Conservation (phyloP, 2,113 vertebrate species). For the Pedetes capensis region DNA sequence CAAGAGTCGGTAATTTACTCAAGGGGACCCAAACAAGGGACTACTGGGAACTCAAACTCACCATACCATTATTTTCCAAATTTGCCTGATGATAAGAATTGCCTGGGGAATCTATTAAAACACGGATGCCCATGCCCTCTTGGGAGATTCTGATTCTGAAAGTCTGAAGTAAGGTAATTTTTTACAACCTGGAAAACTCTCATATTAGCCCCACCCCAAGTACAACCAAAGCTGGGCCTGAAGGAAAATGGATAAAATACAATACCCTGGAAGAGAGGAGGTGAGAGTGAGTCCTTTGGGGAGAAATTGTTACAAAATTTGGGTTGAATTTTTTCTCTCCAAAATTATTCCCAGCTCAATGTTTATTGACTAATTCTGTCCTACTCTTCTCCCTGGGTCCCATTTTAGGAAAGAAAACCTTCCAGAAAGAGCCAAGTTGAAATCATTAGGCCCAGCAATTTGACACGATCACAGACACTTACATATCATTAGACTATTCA, state of each 20-base stretch:
- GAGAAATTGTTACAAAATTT: not conserved
- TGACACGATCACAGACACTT: not conserved
- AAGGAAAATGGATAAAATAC: not conserved
- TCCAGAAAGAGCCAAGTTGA: slow-evolving; percentile 5
- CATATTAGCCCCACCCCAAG: not conserved
- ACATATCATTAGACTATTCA: slow-evolving; percentile 23
- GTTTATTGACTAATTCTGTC: not conserved
- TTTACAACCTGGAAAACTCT: not conserved
- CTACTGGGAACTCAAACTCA: not conserved
- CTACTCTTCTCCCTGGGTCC: not conserved
- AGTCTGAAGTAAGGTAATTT: not conserved
- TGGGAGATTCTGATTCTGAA: not conserved
- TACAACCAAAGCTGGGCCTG: not conserved
- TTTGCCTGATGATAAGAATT: not conserved
- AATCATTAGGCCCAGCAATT: slow-evolving; percentile 23
- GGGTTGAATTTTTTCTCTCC: not conserved
- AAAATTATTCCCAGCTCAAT: not conserved
- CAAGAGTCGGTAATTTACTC: not conserved
- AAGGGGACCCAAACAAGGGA: not conserved
- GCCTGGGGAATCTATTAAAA: not conserved
- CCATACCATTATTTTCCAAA: not conserved
- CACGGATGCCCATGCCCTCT: not conserved
- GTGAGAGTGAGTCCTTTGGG: not conserved
- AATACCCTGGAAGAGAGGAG: not conserved
- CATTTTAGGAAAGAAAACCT: slow-evolving; percentile 37